Conservation (phyloP, 1,140 invertebrate species). For the Drosophila orosa region DNA sequence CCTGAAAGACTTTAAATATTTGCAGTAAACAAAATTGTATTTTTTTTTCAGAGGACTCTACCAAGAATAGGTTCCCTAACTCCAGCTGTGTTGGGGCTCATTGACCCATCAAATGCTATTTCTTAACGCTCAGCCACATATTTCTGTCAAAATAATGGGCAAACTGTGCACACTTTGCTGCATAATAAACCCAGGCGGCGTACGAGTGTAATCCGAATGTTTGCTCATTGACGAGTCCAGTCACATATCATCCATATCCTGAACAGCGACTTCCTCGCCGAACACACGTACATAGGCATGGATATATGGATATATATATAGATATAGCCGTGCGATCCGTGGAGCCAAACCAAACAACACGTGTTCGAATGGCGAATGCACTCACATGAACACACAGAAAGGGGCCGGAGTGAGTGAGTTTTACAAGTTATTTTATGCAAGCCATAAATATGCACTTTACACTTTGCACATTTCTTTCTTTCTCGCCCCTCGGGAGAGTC, state of each 20-base stretch:
- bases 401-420: constrained; percentile 67
- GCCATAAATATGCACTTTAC: constrained; percentile 83
- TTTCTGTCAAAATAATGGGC: constrained; percentile 42
- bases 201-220: constrained; percentile 31
- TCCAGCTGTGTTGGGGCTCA: constrained; percentile 11
- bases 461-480: constrained; percentile 72
- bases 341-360: constrained; percentile 48
- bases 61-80: constrained; percentile 10
- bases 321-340: constrained; percentile 28
- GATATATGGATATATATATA: constrained; percentile 14
- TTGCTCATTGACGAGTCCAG: constrained; percentile 47
- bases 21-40: background rate
- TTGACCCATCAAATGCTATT: constrained; percentile 33
- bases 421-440: constrained; percentile 83
- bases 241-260: constrained; percentile 66
- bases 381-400: constrained; percentile 54
- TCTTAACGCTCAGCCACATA: constrained; percentile 19
- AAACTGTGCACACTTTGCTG: constrained; percentile 31
- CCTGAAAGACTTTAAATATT: background rate
- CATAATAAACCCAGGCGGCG: constrained; percentile 27
- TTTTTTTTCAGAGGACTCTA: background rate
- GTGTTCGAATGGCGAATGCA: constrained; percentile 66
- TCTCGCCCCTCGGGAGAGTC: constrained; percentile 12
- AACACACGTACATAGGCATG: constrained; percentile 16
- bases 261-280: constrained; percentile 68